A percentile compares a stretch with the other conserved stretches of the same genome.
Evolutionary conservation across 2,888 invertebrate genomes (phyloP).

Genomic region (Timandra comae): DNA sequence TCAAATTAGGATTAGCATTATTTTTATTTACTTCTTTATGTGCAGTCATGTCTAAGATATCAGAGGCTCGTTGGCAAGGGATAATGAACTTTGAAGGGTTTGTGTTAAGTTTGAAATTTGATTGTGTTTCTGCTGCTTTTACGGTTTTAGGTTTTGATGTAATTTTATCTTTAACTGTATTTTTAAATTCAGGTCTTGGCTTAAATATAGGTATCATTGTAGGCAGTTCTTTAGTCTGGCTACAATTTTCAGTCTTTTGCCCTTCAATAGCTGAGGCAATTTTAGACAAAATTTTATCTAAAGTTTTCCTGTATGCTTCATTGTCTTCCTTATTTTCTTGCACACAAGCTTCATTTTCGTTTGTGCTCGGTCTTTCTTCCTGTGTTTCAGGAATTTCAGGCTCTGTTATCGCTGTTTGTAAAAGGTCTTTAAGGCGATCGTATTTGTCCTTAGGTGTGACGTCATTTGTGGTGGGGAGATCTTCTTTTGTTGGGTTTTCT

Average conservation of each 20-base stretch:
- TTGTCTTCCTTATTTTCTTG: too few relatives aligned
- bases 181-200: slow-evolving; percentile 7
- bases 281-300: neutral
- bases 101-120: slow-evolving; percentile 9
- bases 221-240: slow-evolving; percentile 10
- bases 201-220: slow-evolving; percentile 18
- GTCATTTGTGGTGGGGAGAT: too few relatives aligned
- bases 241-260: slow-evolving; percentile 8
- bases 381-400: slow-evolving; percentile 7
- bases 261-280: neutral
- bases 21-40: slow-evolving; percentile 12
- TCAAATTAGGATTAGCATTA: slow-evolving; percentile 15
- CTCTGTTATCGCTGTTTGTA: too few relatives aligned
- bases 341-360: slow-evolving; percentile 22
- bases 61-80: slow-evolving; percentile 39
- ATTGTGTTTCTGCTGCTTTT: slow-evolving; percentile 1
- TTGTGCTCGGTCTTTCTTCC: slow-evolving; percentile 17
- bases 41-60: slow-evolving; percentile 33
- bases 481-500: too few relatives aligned
- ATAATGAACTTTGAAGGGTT: slow-evolving; percentile 27
- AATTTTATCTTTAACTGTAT: slow-evolving; percentile 1
- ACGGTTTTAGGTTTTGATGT: neutral
- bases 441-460: too few relatives aligned
- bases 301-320: slow-evolving; percentile 9
- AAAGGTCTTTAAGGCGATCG: too few relatives aligned